Base-by-base conservation (phyloP, 1,140 invertebrate species). In the Dinoponera quadriceps region DNA sequence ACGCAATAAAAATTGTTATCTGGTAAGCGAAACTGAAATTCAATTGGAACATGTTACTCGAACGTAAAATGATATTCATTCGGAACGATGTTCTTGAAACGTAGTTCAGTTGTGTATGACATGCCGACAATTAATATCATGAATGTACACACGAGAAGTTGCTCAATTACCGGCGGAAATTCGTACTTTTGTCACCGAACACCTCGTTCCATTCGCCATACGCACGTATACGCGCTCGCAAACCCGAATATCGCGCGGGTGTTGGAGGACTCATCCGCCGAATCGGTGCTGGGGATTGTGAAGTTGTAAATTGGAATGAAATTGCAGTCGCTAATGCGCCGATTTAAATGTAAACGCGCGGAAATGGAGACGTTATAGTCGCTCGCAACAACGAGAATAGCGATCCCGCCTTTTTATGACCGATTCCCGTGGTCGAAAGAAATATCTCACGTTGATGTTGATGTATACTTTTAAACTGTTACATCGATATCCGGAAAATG, bases 301-400 rank as follows among this genome's bases (percentile, higher is more conserved):
- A 82, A 87, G 85, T 66, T 85, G 87, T 90, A 89, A 88, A 92
- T 91, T 90, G 90, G 87, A 90, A 91, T 90, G 86, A 89, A 90
- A 91, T 91, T 91, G 88, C 89, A 85, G 77, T 83, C 84, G 85
- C 84, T 91, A 90, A 91, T 90, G 88, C 86, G 80, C 85, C 89
- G 86, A 91, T 91, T 91, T 90, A 90, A 91, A 91, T 91, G 91
- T 89, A 91, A 91, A 91, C 89, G 89, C 62, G 85, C 81, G 80
- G 75, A 83, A 86, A 82, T 81, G 82, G 89, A 90, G 84, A 86
- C 86, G 86, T 86, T 88, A 88, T 77, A 77, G 71, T 68, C 83
- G 66, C 60, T 81, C 82, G 49, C 82, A 71, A 71, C 62, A 63
- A 29, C 75, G 57, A 69, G 75, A 68, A 71, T 44, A 48, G 55